A percentile compares a stretch with the other conserved stretches of the same genome.
phyloP scores from a whole-genome alignment of 2,113 vertebrate species.

The Alouatta palliata region DNA sequence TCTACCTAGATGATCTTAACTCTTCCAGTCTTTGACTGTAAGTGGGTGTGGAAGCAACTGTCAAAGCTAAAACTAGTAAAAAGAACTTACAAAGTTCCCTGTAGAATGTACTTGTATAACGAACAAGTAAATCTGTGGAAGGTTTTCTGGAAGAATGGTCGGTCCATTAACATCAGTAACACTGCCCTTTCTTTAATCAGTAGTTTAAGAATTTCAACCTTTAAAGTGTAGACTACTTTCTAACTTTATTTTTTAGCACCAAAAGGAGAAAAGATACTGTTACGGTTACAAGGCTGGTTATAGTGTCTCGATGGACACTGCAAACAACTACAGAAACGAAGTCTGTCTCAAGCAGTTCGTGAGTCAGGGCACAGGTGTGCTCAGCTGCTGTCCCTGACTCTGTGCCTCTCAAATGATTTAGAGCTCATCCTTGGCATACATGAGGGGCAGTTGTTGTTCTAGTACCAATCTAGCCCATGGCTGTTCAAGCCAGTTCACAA shows the following conservation, averaged over 20 bases:
- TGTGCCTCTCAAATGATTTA: neutral
- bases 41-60: neutral
- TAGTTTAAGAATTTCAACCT: neutral
- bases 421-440: neutral
- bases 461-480: neutral
- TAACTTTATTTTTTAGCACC: neutral
- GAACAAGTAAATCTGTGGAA: neutral
- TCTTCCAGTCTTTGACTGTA: neutral
- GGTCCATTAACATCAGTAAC: neutral
- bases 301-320: neutral
- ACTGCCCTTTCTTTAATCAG: neutral
- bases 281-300: neutral
- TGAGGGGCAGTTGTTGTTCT: neutral
- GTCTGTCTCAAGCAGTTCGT: neutral
- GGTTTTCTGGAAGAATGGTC: neutral
- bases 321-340: neutral
- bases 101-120: neutral
- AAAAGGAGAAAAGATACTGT: neutral
- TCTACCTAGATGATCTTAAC: neutral
- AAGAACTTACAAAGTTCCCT: neutral
- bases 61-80: constrained; percentile 7
- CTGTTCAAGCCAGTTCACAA: neutral
- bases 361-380: neutral
- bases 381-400: neutral
- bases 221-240: neutral